Percentiles rank a stretch among this genome's conserved stretches.
Conservation (phyloP, 2,797 vertebrate species). For the Cryptoblepharus egeriae region DNA sequence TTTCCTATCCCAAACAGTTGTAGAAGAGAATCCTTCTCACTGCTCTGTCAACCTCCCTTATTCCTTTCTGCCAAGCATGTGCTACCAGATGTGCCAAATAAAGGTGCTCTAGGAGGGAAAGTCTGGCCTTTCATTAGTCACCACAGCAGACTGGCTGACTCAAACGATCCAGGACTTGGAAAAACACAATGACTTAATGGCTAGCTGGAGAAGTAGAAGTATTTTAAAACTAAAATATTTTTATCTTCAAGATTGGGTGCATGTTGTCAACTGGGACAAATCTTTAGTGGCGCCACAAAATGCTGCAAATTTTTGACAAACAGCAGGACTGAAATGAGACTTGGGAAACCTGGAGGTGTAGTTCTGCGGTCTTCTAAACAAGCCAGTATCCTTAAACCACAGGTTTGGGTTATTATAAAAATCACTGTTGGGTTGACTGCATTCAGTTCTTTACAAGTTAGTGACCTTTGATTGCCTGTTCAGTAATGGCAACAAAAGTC, state of each 20-base stretch:
- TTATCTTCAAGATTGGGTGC: neutral
- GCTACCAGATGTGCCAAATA: conserved; percentile 2
- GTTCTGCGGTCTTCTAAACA: neutral
- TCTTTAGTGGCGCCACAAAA: conserved; percentile 5
- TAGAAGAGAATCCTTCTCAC: neutral
- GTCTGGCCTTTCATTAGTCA: conserved; percentile 18
- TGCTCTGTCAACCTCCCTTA: too few species aligned
- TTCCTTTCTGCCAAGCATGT: neutral
- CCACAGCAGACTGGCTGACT: conserved; percentile 35
- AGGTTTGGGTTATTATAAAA: neutral
- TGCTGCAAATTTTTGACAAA: conserved; percentile 1
- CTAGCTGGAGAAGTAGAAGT: conserved; percentile 27
- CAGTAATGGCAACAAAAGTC: neutral
- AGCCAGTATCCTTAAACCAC: neutral
- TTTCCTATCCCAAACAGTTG: too few species aligned
- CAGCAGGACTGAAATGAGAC: neutral
- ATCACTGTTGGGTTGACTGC: neutral
- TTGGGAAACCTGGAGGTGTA: conserved; percentile 3
- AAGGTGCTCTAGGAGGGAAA: conserved; percentile 1
- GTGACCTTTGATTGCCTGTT: neutral
- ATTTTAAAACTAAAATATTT: conserved; percentile 29
- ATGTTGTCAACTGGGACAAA: neutral
- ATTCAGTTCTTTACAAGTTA: neutral
- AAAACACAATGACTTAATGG: conserved; percentile 32
- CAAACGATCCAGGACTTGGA: conserved; percentile 7